Conservation (phyloP, 1,140 invertebrate species). For the Ceratitis capitata region DNA sequence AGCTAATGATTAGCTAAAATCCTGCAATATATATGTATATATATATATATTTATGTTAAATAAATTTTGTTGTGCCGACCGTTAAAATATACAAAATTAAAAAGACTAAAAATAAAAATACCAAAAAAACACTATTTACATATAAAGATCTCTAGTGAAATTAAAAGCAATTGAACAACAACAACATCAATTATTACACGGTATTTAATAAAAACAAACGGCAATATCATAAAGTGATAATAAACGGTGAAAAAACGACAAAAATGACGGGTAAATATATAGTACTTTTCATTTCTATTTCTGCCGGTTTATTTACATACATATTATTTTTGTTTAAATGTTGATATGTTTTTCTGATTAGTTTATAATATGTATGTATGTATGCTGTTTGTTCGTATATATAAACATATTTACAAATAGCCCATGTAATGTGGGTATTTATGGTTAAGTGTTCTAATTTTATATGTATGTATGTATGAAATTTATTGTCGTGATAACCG, state of each 20-base stretch:
- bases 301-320: neutral
- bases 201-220: neutral
- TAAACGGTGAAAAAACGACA: neutral
- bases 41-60: neutral
- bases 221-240: neutral
- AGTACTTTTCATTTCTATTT: neutral
- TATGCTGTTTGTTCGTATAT: too few species aligned
- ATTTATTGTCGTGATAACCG: too few species aligned
- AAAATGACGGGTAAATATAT: slow-evolving; percentile 22
- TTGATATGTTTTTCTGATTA: too few species aligned
- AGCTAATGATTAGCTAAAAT: slow-evolving; percentile 8
- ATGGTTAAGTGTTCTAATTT: too few species aligned
- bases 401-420: too few species aligned
- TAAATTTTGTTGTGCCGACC: neutral
- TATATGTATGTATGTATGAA: too few species aligned
- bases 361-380: too few species aligned
- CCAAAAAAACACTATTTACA: too few species aligned
- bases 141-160: slow-evolving; percentile 7
- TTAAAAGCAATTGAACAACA: neutral
- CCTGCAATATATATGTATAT: neutral
- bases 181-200: neutral
- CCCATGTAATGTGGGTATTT: too few species aligned
- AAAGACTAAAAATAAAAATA: neutral
- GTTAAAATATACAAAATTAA: neutral
- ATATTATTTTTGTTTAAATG: too few species aligned